Evolutionary conservation across 2,797 vertebrate genomes (phyloP).

Genomic region (Myotis myotis): DNA sequence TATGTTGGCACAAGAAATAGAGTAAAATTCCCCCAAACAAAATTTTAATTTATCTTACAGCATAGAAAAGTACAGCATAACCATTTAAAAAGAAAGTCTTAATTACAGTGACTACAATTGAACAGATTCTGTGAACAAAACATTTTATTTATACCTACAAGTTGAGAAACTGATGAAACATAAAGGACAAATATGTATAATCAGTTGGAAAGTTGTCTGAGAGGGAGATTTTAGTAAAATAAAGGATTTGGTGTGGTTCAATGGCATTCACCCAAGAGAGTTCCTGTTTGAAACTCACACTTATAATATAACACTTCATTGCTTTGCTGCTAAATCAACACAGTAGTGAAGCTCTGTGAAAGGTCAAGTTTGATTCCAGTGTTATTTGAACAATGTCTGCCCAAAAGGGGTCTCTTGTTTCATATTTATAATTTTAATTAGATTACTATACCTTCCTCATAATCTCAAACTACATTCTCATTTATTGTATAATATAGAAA

Average conservation of each 20-base stretch:
- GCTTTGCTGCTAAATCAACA: neutral
- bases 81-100: slow-evolving; percentile 51
- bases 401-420: neutral
- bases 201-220: slow-evolving; percentile 17
- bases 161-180: slow-evolving; percentile 21
- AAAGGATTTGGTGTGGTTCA: neutral
- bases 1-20: slow-evolving; percentile 3
- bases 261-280: neutral
- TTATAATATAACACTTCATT: neutral
- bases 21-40: slow-evolving; percentile 11
- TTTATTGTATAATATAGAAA: neutral
- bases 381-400: slow-evolving; percentile 1
- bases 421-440: slow-evolving; percentile 31
- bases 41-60: slow-evolving; percentile 3
- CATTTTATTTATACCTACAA: slow-evolving; percentile 61
- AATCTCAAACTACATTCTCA: neutral
- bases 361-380: slow-evolving; percentile 2
- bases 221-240: neutral
- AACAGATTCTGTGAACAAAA: slow-evolving; percentile 41
- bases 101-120: neutral
- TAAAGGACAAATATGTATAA: slow-evolving; percentile 39
- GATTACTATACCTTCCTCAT: neutral
- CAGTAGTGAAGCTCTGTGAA: neutral
- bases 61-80: neutral
- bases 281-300: slow-evolving; percentile 38